phyloP scores from a whole-genome alignment of 2,113 vertebrate genomes.

The Oncorhynchus keta region DNA sequence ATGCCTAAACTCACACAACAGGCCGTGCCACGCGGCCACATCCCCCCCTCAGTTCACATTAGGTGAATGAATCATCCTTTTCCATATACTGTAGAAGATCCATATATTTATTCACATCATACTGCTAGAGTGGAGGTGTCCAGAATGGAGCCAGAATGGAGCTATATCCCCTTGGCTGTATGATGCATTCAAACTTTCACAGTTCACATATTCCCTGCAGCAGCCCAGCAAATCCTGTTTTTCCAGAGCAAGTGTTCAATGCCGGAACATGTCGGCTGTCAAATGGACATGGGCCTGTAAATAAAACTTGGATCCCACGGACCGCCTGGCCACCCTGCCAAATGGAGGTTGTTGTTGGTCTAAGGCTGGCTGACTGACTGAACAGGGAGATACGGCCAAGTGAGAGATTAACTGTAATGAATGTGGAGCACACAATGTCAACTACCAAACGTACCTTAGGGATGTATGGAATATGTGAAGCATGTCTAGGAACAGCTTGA shows the following conservation, averaged over 20 bases:
- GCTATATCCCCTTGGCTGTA: slow-evolving; percentile 22
- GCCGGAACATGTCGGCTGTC: slow-evolving; percentile 40
- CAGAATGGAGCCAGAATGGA: slow-evolving; percentile 18
- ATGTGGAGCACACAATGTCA: background rate
- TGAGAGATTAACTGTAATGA: slow-evolving; percentile 14
- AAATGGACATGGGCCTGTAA: slow-evolving; percentile 41
- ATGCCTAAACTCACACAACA: too few relatives aligned
- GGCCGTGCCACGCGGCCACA: background rate
- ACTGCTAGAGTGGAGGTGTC: background rate
- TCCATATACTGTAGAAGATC: slow-evolving; percentile 9
- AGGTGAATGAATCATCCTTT: background rate
- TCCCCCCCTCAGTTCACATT: slow-evolving; percentile 1
- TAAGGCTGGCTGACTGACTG: too few relatives aligned
- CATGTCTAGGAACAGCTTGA: too few relatives aligned
- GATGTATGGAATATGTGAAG: background rate
- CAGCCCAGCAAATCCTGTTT: slow-evolving; percentile 18
- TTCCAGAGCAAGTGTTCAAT: slow-evolving; percentile 27
- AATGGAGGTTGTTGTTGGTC: too few relatives aligned
- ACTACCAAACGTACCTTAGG: too few relatives aligned
- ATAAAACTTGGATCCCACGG: slow-evolving; percentile 39
- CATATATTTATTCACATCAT: slow-evolving; percentile 3
- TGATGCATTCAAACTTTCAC: slow-evolving; percentile 54
- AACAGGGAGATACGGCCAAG: slow-evolving; percentile 4
- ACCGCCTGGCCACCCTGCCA: too few relatives aligned
- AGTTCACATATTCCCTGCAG: slow-evolving; percentile 28